phyloP scores from a whole-genome alignment of 2,113 vertebrate species.

The Noturus placidus region DNA sequence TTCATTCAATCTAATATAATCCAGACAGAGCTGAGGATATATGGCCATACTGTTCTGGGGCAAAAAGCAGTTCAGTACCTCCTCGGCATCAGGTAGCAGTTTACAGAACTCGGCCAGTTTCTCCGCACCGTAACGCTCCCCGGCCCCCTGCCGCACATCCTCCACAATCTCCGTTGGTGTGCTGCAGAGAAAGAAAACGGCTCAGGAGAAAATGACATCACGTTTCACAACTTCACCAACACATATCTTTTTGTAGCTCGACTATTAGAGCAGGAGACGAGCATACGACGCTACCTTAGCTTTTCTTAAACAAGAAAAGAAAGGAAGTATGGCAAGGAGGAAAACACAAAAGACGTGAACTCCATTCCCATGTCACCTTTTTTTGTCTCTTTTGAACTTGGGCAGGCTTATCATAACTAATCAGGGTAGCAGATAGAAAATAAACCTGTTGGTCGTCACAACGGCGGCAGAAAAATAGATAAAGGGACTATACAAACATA shows the following conservation, averaged over 20 bases:
- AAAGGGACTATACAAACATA: slow-evolving; percentile 54
- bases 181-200: slow-evolving; percentile 59
- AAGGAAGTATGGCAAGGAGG: background rate
- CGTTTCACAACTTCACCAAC: slow-evolving; percentile 4
- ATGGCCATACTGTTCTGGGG: slow-evolving; percentile 39
- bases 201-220: slow-evolving; percentile 53
- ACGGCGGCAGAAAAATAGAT: slow-evolving; percentile 46
- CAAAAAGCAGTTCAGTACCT: slow-evolving; percentile 56
- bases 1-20: background rate
- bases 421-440: slow-evolving; percentile 45
- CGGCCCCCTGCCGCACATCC: slow-evolving; percentile 71
- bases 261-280: slow-evolving; percentile 8
- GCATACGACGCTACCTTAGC: background rate
- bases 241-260: background rate
- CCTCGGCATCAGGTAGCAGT: slow-evolving; percentile 74
- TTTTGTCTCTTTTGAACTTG: background rate
- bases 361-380: slow-evolving; percentile 7
- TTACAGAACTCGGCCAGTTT: slow-evolving; percentile 76
- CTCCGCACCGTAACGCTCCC: slow-evolving; percentile 72
- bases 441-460: slow-evolving; percentile 50
- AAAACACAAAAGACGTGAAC: background rate
- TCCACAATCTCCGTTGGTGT: slow-evolving; percentile 72
- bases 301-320: background rate
- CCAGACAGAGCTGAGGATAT: slow-evolving; percentile 26
- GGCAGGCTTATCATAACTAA: slow-evolving; percentile 55